A percentile compares a stretch with the other conserved stretches of the same genome.
phyloP scores from a whole-genome alignment of 23 tunicate species.

The Pegea sp. region DNA sequence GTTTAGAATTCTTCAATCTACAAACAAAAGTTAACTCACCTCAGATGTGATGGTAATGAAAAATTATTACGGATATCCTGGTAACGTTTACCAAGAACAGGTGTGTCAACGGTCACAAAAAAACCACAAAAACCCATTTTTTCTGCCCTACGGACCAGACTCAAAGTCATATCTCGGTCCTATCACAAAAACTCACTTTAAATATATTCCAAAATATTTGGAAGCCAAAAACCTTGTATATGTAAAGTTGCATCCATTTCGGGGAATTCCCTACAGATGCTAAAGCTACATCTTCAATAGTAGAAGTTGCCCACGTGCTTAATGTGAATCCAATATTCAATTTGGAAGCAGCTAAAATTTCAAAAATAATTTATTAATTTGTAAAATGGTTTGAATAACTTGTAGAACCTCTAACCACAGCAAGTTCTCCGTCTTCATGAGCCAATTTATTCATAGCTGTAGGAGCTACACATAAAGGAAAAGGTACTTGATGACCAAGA shows the following conservation, averaged over 20 bases:
- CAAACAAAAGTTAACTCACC: slow-evolving; percentile 2
- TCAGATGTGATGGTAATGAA: slow-evolving; percentile 33
- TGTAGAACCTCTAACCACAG: slow-evolving; percentile 23
- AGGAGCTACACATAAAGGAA: slow-evolving; percentile 58
- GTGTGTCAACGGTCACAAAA: slow-evolving; percentile 60
- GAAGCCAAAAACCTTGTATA: slow-evolving; percentile 19
- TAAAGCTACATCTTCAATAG: slow-evolving; percentile 35
- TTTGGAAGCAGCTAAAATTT: slow-evolving; percentile 19
- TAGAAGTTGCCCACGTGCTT: slow-evolving; percentile 60
- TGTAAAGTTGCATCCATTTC: slow-evolving; percentile 54
- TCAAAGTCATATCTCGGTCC: slow-evolving; percentile 31
- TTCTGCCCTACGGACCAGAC: slow-evolving; percentile 42
- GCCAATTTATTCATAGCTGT: slow-evolving; percentile 79
- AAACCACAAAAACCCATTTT: slow-evolving; percentile 24
- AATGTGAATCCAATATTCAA: slow-evolving; percentile 26
- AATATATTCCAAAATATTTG: neutral
- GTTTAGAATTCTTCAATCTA: neutral
- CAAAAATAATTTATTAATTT: neutral
- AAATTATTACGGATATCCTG: slow-evolving; percentile 45
- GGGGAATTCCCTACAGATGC: slow-evolving; percentile 6
- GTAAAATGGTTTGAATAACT: neutral
- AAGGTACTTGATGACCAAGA: slow-evolving; percentile 17
- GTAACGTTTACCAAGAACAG: slow-evolving; percentile 53
- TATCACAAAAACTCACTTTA: neutral
- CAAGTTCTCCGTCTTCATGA: slow-evolving; percentile 30